Conservation (phyloP, 2,797 vertebrate genomes). For the Margarornis squamiger region DNA sequence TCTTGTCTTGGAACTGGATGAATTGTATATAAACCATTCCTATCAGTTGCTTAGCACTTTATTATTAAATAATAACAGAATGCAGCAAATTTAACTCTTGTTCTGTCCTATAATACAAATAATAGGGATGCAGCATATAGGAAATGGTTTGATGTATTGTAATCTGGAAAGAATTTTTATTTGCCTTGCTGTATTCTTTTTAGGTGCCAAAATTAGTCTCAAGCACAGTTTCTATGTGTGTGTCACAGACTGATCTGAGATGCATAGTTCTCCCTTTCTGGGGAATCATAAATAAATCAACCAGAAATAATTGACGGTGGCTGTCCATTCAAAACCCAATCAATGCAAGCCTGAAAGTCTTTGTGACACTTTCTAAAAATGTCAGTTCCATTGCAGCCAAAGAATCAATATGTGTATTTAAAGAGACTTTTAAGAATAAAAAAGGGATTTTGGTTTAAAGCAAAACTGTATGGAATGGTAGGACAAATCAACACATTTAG, state of each 20-base stretch:
- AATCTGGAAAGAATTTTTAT: neutral
- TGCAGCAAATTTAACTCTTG: neutral
- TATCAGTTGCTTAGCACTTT: neutral
- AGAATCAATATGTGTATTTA: slow-evolving; percentile 88
- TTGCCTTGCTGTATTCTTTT: neutral
- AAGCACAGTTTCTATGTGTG: neutral
- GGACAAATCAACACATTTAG: slow-evolving; percentile 47
- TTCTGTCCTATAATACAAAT: neutral
- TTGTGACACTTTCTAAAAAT: slow-evolving; percentile 81
- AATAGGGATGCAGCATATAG: neutral
- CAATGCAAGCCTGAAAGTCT: slow-evolving; percentile 82
- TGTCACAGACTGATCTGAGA: slow-evolving; percentile 29
- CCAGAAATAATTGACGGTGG: slow-evolving; percentile 78
- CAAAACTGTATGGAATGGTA: slow-evolving; percentile 43
- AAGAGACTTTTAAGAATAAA: slow-evolving; percentile 82
- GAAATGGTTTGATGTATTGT: neutral
- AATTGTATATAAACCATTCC: neutral
- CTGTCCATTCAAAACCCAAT: slow-evolving; percentile 79
- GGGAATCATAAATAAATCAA: slow-evolving; percentile 73
- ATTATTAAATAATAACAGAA: neutral
- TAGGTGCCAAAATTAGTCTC: neutral
- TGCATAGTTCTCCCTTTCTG: slow-evolving; percentile 62
- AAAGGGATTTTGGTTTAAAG: slow-evolving; percentile 69
- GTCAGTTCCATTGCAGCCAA: slow-evolving; percentile 78
- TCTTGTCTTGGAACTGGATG: neutral